phyloP scores from a whole-genome alignment of 2,888 invertebrate species.

The Pheosia tremula region DNA sequence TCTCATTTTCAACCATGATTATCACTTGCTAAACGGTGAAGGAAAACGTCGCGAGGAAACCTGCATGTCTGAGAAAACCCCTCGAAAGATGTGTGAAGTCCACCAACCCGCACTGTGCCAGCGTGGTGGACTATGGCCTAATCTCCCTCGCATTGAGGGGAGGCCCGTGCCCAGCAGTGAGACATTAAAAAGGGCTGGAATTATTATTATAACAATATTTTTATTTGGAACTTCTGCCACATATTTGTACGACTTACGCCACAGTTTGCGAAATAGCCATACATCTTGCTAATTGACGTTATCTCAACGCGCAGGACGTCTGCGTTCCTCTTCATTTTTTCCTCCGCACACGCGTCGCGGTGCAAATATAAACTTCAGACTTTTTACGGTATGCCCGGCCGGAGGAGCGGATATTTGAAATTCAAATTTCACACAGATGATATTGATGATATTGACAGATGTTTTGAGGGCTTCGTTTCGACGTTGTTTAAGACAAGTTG shows the following conservation, averaged over 20 bases:
- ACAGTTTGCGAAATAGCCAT: conserved; percentile 49
- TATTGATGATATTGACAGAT: no score
- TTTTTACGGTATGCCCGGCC: conserved; percentile 13
- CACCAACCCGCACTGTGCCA: no score
- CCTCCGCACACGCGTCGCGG: conserved; percentile 37
- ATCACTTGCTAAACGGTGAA: no score
- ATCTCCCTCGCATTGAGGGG: no score
- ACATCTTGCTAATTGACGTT: conserved; percentile 64
- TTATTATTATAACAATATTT: not conserved
- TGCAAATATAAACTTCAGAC: conserved; percentile 18
- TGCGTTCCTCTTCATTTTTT: conserved; percentile 47
- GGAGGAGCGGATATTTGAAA: conserved; percentile 13
- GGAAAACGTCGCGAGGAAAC: no score
- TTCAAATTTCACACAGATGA: conserved; percentile 17
- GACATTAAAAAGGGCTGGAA: no score
- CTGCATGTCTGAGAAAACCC: no score
- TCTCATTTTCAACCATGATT: no score
- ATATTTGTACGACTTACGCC: conserved; percentile 10
- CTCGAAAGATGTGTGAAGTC: no score
- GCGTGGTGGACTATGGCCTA: no score
- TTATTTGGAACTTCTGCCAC: conserved; percentile 10
- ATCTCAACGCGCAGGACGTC: conserved; percentile 47
- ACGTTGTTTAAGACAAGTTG: not conserved
- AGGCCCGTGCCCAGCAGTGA: no score
- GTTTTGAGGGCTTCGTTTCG: not conserved